Evolutionary conservation across 1,140 invertebrate species (phyloP), one percentile per base, ranked within the genome.

Genomic region (Andricus grossulariae): DNA sequence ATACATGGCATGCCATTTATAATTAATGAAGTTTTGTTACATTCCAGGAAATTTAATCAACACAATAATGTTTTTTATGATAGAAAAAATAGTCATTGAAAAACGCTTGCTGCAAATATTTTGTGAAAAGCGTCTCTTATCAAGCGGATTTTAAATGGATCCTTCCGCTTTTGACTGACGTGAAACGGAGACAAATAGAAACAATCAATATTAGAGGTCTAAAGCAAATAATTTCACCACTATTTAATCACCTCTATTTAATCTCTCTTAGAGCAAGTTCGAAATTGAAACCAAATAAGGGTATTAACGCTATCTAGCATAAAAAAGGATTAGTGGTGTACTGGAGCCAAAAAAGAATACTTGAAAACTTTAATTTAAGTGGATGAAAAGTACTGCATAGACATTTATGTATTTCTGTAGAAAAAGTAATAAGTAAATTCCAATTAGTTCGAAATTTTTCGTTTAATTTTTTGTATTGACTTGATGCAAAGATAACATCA

Each of bases 201-300:
- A 45, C 15, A 66, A 21, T 66, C 60, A 66, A 66, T 66, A 66
- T 15, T 66, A n/a, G 21, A 66, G 60, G 60, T 66, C 25, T 8
- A 15, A 13, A 15, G 60, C 25, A 66, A 66, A 66, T 66, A 66
- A 66, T 66, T 66, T 66, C 60, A 45, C 32, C 32, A 32, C 32
- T 39, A 66, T 66, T 66, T 66, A 66, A 66, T 66, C 60, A n/a
- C 60, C n/a, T 45, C 60, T 39, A 39, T 66, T 45, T 39, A 66
- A 45, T 66, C 60, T 39, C 6, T 12, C 32, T 66, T 25, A 16
- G 13, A 32, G 60, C 8, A 11, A 4, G 32, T 66, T 66, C 10
- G 15, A 39, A 39, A 45, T 66, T 39, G 15, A 66, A 12, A 16
- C 16, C 60, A 66, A 21, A 66, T 66, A 16, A 66, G 60, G 39